Conservation (phyloP, 1,140 invertebrate species). For the Copidosoma floridanum region DNA sequence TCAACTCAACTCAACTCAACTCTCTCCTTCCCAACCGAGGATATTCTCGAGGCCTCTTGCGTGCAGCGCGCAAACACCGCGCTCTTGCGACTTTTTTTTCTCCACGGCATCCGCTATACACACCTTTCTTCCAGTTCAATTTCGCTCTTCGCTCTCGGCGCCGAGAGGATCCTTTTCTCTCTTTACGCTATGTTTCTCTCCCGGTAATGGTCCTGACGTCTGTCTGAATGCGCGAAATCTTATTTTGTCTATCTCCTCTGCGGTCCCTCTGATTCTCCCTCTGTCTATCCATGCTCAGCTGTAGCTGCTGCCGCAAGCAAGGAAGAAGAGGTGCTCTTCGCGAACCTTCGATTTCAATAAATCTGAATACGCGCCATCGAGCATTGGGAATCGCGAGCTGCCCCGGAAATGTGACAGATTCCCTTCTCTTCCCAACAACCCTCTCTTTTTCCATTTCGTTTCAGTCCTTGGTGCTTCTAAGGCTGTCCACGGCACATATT, state of each 20-base stretch:
- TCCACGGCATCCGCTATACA: slow-evolving; percentile 12
- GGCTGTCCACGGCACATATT: too few relatives aligned
- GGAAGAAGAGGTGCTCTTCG: slow-evolving; percentile 22
- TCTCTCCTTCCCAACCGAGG: too few relatives aligned
- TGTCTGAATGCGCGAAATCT: slow-evolving; percentile 54
- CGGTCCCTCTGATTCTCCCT: too few relatives aligned
- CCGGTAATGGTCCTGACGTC: slow-evolving; percentile 53
- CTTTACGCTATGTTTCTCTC: slow-evolving; percentile 43
- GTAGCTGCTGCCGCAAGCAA: background rate
- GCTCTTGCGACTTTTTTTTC: slow-evolving; percentile 31
- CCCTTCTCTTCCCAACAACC: slow-evolving; percentile 3
- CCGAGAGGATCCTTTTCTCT: slow-evolving; percentile 33
- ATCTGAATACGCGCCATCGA: slow-evolving; percentile 24
- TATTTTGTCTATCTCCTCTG: slow-evolving; percentile 43
- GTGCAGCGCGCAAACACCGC: slow-evolving; percentile 24
- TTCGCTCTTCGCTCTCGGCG: slow-evolving; percentile 30
- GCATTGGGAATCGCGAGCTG: background rate
- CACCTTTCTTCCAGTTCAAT: slow-evolving; percentile 33
- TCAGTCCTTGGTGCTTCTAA: too few relatives aligned
- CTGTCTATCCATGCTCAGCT: too few relatives aligned
- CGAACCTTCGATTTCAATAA: slow-evolving; percentile 44
- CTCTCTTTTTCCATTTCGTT: background rate
- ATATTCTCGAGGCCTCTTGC: too few relatives aligned
- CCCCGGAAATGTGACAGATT: slow-evolving; percentile 14
- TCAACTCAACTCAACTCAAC: too few relatives aligned